Percentiles rank a stretch among this genome's conserved stretches.
Conservation (phyloP, 2,797 vertebrate genomes). For the Fringilla coelebs region DNA sequence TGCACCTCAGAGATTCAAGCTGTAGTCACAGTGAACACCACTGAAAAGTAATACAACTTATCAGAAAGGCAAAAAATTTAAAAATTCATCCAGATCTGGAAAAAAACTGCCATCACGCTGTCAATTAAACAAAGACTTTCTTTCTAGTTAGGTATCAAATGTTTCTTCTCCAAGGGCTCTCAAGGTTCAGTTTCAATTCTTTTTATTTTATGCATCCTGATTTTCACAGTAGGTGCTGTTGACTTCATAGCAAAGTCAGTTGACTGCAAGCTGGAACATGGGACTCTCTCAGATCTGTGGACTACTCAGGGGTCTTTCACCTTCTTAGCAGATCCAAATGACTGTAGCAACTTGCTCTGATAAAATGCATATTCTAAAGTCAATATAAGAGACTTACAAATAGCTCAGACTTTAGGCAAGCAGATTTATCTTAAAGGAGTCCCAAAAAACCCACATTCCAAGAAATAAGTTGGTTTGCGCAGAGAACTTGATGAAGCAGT, state of each 20-base stretch:
- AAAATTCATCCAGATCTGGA: background rate
- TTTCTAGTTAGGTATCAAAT: background rate
- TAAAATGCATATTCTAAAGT: background rate
- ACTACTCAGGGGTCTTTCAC: background rate
- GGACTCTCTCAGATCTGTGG: background rate
- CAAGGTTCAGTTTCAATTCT: background rate
- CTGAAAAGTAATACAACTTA: background rate
- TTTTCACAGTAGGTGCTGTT: background rate
- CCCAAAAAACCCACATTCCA: background rate
- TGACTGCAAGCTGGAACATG: background rate
- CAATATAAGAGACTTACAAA: background rate
- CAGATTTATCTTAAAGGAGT: background rate
- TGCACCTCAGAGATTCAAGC: background rate
- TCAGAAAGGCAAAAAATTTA: background rate
- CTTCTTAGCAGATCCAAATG: background rate
- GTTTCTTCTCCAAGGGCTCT: background rate
- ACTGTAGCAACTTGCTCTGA: background rate
- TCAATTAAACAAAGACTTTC: background rate
- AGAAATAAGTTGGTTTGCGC: background rate
- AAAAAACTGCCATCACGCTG: background rate
- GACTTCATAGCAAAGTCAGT: background rate
- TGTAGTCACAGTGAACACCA: background rate
- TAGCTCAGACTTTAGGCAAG: background rate
- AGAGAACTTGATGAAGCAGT: background rate
- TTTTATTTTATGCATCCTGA: background rate